Conservation (phyloP, 2,797 vertebrate genomes). For the Crypturellus tataupa region DNA sequence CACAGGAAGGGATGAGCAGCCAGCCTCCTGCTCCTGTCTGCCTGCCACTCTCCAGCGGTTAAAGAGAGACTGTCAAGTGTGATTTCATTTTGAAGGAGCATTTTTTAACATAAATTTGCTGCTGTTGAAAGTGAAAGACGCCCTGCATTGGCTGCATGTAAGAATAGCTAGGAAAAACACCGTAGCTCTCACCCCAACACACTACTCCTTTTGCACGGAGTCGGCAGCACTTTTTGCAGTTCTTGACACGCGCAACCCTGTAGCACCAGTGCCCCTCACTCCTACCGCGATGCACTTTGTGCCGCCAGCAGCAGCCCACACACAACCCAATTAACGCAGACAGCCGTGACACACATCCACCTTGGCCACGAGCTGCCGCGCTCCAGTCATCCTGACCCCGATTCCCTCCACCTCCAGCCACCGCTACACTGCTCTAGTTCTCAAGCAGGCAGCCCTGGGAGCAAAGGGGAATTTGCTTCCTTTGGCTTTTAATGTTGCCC, state of each 20-base stretch:
- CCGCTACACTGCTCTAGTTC: neutral
- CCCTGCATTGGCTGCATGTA: neutral
- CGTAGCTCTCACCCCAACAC: neutral
- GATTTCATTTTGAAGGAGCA: neutral
- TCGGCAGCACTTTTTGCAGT: neutral
- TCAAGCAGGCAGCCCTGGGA: neutral
- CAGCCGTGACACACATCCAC: neutral
- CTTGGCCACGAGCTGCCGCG: neutral
- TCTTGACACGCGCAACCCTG: rapidly evolving
- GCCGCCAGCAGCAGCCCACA: neutral
- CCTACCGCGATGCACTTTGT: neutral
- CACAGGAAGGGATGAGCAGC: neutral
- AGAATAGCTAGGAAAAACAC: neutral
- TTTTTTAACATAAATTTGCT: neutral
- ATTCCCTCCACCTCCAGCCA: neutral
- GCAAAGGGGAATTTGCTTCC: neutral
- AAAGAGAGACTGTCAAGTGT: slow-evolving; percentile 9
- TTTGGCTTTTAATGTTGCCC: neutral
- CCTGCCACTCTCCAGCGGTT: slow-evolving; percentile 54
- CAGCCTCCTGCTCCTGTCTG: neutral
- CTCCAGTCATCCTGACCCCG: neutral
- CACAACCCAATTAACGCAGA: neutral
- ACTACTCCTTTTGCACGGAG: neutral
- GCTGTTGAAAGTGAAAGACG: neutral
- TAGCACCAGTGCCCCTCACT: rapidly evolving